phyloP scores from a whole-genome alignment of 2,888 invertebrate species.

The Limulus polyphemus region DNA sequence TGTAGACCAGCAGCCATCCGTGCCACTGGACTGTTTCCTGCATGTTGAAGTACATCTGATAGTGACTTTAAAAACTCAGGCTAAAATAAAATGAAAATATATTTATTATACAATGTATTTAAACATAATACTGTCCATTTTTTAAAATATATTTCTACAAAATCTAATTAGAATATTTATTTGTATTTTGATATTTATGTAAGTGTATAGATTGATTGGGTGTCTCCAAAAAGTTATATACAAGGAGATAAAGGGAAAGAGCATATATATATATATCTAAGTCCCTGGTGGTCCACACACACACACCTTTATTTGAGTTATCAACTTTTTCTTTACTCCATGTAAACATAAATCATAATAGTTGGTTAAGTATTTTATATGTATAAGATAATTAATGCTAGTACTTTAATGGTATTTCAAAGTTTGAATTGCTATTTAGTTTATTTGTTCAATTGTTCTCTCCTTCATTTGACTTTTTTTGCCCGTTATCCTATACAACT shows the following conservation, averaged over 20 bases:
- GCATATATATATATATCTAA: no score
- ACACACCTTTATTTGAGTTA: no score
- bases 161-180: background rate
- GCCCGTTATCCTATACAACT: no score
- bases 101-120: background rate
- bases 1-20: slow-evolving; percentile 98
- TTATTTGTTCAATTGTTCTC: no score
- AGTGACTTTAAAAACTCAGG: slow-evolving; percentile 84
- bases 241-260: background rate
- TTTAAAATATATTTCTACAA: background rate
- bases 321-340: no score
- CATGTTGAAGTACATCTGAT: slow-evolving; percentile 79
- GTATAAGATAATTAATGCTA: no score
- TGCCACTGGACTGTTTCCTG: slow-evolving; percentile 79
- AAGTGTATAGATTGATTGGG: background rate
- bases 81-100: slow-evolving; percentile 35
- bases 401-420: no score
- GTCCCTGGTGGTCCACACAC: no score
- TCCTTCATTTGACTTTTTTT: no score
- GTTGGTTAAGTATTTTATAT: no score
- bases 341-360: no score
- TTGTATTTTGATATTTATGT: background rate
- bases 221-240: background rate
- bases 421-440: no score
- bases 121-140: background rate